Base-by-base conservation (phyloP, 2,113 vertebrate genomes). In the Percina caprodes region DNA sequence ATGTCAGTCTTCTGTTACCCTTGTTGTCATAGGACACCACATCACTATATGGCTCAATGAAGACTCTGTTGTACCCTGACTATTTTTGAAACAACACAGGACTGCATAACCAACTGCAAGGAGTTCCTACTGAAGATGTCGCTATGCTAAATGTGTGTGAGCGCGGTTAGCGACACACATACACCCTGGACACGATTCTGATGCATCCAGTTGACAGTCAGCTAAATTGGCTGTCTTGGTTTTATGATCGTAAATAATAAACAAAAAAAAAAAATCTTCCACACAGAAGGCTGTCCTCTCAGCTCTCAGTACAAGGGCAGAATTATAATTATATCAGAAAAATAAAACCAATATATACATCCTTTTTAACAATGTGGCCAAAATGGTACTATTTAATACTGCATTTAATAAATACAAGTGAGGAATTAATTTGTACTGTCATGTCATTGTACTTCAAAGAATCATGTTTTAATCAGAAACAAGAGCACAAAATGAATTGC, bases 361-460 rank as follows among this genome's bases (percentile, higher is more conserved):
- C 77, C 46, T 79, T 89, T 56, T 55, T 10, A 91, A 77, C 76
- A 59, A 71, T 62, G 83, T 87, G 89, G 87, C 85, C 78, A 75
- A 82, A 89, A 82, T 60, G 73, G 35, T 67, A 58, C 49, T 76
- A 68, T 74, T 60, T 87, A 83, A 90, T 90, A 91, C 90, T 90
- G 86, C 70, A 85, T 80, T 86, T 76, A 89, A 88, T 91, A 90
- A 92, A 92, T 85, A 92, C 56, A 86, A 89, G 81, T 60, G 56
- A 86, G 49, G 70, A 88, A 87, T 73, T 79, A 24, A 87, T 86
- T 77, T 80, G 61, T 69, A 79, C 81, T 84, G 80, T 88, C 80
- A 86, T 81, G 62, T 86, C 73, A 87, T 62, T 89, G 68, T 85
- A 90, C 74, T 88, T 80, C 30, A 86, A 86, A 89, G 55, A 88